Evolutionary conservation across 2,888 invertebrate species (phyloP), one percentile per base, ranked within the genome.

Genomic region (Eupithecia vulgata): DNA sequence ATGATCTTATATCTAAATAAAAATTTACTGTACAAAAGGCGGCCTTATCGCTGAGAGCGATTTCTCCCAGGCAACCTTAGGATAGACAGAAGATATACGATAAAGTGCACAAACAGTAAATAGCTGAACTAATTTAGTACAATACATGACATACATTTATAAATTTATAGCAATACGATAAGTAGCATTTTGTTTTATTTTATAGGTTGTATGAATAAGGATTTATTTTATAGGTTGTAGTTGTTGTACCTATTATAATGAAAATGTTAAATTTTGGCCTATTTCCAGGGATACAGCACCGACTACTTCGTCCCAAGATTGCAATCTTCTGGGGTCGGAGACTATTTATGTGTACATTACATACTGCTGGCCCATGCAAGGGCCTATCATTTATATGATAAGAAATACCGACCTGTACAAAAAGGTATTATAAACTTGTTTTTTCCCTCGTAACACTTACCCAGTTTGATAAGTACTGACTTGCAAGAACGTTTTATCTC

Each of bases 271-370:
- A 25, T 68, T 57, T 62, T 72, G 3, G 21, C 65, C 68, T 86
- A 85, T 35, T 81, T 72, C 5, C 68, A 91, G 84, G 95, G 95
- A 1, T 96, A 95, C 75, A 95, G 95, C 1, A 86, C 84, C 5
- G 88, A 91, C 68, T 92, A 88, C 68, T 95, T 95, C 86, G 95
- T 95, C 0, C 96, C 96, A 6, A 94, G 94, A 17, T 69, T 95
- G 48, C 80, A 81, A 25, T 88, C 91, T 3, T 82, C 92, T 64
- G 95, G 95, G 7, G 82, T 95, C 25, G 95, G 94, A 0, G 95
- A 95, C 68, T 97, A 97, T 85, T 84, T 95, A 67, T 96, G 96
- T 75, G 91, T 92, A 0, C 96, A 96, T 83, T 95, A 96, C 81
- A 88, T 96, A 71, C 85, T 97, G 30, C 88, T 95, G 73, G 95